Evolutionary conservation across 2,113 vertebrate genomes (phyloP).

Genomic region (Jacana jacana): DNA sequence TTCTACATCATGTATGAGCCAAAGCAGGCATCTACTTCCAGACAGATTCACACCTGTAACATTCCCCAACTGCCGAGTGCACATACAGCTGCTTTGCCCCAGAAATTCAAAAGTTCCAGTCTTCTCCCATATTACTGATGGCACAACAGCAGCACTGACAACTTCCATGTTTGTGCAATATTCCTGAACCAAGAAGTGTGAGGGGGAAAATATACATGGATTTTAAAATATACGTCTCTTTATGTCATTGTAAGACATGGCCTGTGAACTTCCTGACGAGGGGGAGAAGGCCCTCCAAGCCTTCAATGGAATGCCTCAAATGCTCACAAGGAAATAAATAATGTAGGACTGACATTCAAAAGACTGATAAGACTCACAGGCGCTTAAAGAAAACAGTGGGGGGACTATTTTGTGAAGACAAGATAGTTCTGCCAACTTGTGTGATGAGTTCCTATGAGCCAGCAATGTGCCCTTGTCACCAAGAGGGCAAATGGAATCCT

Average conservation of each 20-base stretch:
- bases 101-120: background rate
- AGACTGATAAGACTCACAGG: too few species aligned
- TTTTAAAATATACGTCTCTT: background rate
- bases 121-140: background rate
- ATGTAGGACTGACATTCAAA: too few species aligned
- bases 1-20: accelerated
- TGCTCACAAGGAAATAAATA: too few species aligned
- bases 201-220: accelerated
- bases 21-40: background rate
- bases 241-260: background rate
- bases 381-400: too few species aligned
- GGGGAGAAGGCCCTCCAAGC: too few species aligned
- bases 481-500: too few species aligned
- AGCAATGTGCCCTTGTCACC: too few species aligned
- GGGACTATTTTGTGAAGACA: too few species aligned
- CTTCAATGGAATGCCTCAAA: too few species aligned
- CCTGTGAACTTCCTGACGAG: too few species aligned
- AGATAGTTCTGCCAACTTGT: too few species aligned
- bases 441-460: too few species aligned
- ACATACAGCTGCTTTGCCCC: background rate
- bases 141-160: background rate
- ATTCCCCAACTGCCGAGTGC: background rate
- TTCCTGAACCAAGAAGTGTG: background rate
- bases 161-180: background rate
- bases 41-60: background rate